A percentile compares a stretch with the other conserved stretches of the same genome.
phyloP scores from a whole-genome alignment of 2,113 vertebrate species.

The Vanacampus margaritifer region DNA sequence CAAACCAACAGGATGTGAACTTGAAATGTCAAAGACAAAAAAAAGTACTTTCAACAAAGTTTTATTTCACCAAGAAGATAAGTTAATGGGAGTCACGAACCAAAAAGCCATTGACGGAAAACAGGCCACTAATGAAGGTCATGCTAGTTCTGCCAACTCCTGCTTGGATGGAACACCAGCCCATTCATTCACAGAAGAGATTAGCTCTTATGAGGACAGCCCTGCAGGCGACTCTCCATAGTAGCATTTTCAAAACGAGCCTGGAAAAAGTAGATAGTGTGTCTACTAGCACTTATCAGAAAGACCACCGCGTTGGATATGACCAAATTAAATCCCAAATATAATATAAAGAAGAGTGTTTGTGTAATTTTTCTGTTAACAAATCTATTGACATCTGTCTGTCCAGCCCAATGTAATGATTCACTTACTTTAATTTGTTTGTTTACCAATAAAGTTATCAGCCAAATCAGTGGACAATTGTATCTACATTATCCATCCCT shows the following conservation, averaged over 20 bases:
- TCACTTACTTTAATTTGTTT: too few species aligned
- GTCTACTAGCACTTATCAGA: neutral
- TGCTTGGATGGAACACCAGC: neutral
- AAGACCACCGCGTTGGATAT: neutral
- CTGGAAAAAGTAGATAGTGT: neutral
- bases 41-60: neutral
- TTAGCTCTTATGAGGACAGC: neutral
- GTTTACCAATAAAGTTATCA: too few species aligned
- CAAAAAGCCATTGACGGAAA: slow-evolving; percentile 4
- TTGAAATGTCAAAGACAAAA: slow-evolving; percentile 5
- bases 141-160: slow-evolving; percentile 2
- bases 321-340: neutral
- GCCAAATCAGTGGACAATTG: too few species aligned
- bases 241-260: neutral
- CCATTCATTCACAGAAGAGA: neutral
- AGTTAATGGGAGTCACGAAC: neutral
- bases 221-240: neutral
- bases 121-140: slow-evolving; percentile 5
- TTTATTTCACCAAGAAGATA: neutral
- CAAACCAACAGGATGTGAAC: neutral
- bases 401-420: too few species aligned
- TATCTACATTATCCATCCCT: too few species aligned
- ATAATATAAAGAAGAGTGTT: neutral
- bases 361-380: neutral
- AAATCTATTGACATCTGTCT: too few species aligned